Conservation (phyloP, 2,888 invertebrate species). For the Horisme vitalbata region DNA sequence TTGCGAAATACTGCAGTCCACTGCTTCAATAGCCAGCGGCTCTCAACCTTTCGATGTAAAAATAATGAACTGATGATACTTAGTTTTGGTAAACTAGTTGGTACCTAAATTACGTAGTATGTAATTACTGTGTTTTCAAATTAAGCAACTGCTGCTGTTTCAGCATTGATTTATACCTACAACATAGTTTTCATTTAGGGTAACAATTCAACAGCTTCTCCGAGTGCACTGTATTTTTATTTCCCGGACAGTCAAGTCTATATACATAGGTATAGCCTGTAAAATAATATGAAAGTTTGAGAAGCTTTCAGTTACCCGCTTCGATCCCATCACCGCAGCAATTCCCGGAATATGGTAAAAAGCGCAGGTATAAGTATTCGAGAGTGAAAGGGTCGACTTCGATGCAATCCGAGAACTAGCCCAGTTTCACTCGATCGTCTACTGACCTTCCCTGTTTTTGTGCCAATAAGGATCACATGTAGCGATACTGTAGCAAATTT, state of each 20-base stretch:
- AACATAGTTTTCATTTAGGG: too few species aligned
- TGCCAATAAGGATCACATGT: slow-evolving; percentile 62
- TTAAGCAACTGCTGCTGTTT: too few species aligned
- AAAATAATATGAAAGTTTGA: slow-evolving; percentile 52
- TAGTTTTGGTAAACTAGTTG: too few species aligned
- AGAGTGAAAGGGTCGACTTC: slow-evolving; percentile 78
- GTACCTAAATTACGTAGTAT: too few species aligned
- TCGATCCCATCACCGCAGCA: slow-evolving; percentile 52
- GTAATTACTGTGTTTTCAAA: too few species aligned
- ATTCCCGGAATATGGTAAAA: slow-evolving; percentile 75
- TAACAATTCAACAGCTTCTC: too few species aligned
- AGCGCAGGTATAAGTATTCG: slow-evolving; percentile 79
- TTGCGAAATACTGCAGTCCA: slow-evolving; percentile 77
- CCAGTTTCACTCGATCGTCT: slow-evolving; percentile 63
- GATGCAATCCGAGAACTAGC: slow-evolving; percentile 76
- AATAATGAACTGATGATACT: neutral
- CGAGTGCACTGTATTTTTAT: too few species aligned
- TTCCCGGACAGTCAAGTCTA: too few species aligned
- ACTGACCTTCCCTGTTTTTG: slow-evolving; percentile 76
- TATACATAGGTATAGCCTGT: too few species aligned
- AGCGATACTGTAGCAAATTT: slow-evolving; percentile 58
- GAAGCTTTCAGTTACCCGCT: slow-evolving; percentile 34
- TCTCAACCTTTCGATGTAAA: slow-evolving; percentile 47
- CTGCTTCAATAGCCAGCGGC: slow-evolving; percentile 50
- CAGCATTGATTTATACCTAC: too few species aligned